Evolutionary conservation across 2,888 invertebrate genomes (phyloP), one percentile per base, ranked within the genome.

Genomic region (Endomychus coccineus): DNA sequence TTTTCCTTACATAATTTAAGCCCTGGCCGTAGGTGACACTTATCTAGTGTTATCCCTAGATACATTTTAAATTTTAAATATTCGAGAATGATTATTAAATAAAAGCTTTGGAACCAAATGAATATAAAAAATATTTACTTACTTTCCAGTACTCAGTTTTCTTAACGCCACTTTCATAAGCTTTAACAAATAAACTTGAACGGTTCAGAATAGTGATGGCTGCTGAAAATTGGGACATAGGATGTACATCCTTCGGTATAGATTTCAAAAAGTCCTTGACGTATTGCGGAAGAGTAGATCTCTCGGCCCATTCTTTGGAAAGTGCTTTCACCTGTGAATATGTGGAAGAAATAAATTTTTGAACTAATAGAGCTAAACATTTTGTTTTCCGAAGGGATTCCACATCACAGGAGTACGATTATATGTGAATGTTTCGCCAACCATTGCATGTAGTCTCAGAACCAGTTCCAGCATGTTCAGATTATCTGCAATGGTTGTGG

Each of bases 171-270:
- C 82, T 77, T n/a, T 77, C 66, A 67, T 92, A 92, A 1, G 91
- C 91, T 61, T 86, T 79, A 3, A 84, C 85, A 69, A 90, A 94
- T 56, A 81, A 77, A 57, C 88, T 89, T 68, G 92, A 92, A 58
- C 82, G 83, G 70, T 90, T 91, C 45, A 91, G 74, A 4, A 87
- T 83, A 14, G 89, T 88, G 49, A 90, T 79, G 12, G 92, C 92
- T 2, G 89, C 84, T 22, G 83, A 80, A 64, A 94, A 83, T 68
- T 94, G 92, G 0, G 88, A 80, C 92, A 94, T 94, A 1, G 92
- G 92, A 61, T 94, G 92, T 39, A 94, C 70, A 55, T 77, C 76
- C 56, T 75, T 74, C 9, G 92, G 92, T 68, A 92, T 81, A 67
- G 86, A 86, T 71, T 90, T 89, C 52, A 94, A 69, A 75, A 92